These are phyloP conservation scores for Lathronympha strigana DNA, from an alignment of 2,888 invertebrate species.

Conservation along the genomic window DNA sequence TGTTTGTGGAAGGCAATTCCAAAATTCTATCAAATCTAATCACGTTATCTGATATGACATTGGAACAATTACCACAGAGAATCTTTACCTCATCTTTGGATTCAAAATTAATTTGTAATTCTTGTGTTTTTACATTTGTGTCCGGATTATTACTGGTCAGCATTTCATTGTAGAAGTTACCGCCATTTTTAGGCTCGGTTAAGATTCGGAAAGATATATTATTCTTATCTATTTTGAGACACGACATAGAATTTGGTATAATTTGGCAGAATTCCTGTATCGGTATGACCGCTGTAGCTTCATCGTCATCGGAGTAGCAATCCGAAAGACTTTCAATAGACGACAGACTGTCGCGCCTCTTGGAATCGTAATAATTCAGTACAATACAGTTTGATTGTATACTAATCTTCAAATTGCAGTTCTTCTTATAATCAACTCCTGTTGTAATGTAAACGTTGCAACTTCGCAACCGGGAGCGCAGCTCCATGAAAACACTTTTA, in stretches of 20 bases:
- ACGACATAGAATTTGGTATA: constrained; percentile 80
- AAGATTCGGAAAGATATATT: constrained; percentile 78
- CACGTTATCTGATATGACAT: constrained; percentile 72
- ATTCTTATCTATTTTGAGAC: constrained; percentile 75
- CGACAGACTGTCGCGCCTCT: constrained; percentile 72
- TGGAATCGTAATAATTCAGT: constrained; percentile 70
- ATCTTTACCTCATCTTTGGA: constrained; percentile 62
- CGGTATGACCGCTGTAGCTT: constrained; percentile 65
- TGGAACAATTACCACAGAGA: constrained; percentile 71
- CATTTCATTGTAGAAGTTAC: constrained; percentile 77
- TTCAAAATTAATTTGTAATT: constrained; percentile 65
- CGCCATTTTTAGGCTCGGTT: constrained; percentile 75
- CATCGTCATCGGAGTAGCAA: constrained; percentile 69
- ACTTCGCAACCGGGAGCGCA: constrained; percentile 84
- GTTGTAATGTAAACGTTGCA: constrained; percentile 85
- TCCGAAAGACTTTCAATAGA: constrained; percentile 79
- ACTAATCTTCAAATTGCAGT: constrained; percentile 76
- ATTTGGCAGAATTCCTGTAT: constrained; percentile 73
- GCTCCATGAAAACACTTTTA: constrained; percentile 83
- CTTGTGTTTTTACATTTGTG: constrained; percentile 51
- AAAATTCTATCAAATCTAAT: constrained; percentile 84
- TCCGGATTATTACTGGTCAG: constrained; percentile 54
- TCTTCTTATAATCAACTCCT: constrained; percentile 69
- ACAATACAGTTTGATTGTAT: constrained; percentile 76
- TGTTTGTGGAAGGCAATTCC: constrained; percentile 85